Conservation (phyloP, 2,113 vertebrate genomes). For the Dromaius novaehollandiae region DNA sequence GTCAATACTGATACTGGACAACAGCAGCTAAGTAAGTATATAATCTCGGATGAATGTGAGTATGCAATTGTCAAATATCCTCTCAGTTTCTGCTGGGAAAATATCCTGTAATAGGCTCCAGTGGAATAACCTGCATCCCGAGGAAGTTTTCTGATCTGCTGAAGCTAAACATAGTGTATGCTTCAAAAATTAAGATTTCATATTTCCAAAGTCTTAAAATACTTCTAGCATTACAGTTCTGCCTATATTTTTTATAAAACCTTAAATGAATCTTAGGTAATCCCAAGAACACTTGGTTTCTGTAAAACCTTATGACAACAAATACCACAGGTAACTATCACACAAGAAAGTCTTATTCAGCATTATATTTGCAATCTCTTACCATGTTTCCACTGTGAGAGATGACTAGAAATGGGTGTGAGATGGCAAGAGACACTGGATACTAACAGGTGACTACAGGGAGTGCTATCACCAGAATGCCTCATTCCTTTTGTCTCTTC, state of each 20-base stretch:
- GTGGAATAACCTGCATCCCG: background rate
- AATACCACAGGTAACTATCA: background rate
- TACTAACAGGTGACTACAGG: too few species aligned
- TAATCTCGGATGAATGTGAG: background rate
- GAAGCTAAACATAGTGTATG: background rate
- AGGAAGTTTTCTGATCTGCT: background rate
- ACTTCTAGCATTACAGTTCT: background rate
- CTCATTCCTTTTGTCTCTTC: background rate
- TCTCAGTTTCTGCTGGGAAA: background rate
- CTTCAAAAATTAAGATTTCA: background rate
- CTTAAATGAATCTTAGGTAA: background rate
- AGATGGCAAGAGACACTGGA: too few species aligned
- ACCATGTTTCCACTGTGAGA: background rate
- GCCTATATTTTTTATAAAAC: background rate
- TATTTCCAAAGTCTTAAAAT: background rate
- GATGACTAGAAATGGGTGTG: background rate
- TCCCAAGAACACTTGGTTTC: background rate
- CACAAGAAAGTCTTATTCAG: background rate
- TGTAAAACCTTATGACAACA: background rate
- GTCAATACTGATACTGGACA: background rate
- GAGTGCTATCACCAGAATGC: background rate
- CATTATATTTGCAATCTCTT: background rate
- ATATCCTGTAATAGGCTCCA: background rate
- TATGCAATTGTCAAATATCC: background rate
- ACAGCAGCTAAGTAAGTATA: background rate